These are phyloP conservation scores for Dipodomys spectabilis DNA, from an alignment of 2,113 vertebrate species.

Conservation along the genomic window DNA sequence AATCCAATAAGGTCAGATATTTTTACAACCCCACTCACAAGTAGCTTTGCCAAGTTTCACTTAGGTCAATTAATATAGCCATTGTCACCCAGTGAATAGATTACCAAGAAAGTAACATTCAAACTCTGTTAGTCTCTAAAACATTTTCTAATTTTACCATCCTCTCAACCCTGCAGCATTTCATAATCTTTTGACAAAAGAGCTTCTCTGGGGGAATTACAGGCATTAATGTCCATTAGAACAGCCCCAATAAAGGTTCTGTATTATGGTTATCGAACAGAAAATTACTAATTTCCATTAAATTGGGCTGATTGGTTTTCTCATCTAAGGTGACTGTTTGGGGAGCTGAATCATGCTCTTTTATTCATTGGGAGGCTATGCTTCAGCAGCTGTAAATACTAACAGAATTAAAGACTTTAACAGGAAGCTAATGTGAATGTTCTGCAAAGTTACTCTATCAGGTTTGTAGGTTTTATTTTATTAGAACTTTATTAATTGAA, in stretches of 20 bases:
- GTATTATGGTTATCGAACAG: constrained; percentile 60
- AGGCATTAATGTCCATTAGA: constrained; percentile 55
- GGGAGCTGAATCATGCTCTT: constrained; percentile 70
- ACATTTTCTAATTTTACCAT: constrained; percentile 14
- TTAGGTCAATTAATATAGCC: background rate
- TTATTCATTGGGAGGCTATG: constrained; percentile 76
- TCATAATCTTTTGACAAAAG: constrained; percentile 7
- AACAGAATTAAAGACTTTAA: constrained; percentile 80
- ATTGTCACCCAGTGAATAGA: constrained; percentile 1
- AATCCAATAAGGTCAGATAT: constrained; percentile 26
- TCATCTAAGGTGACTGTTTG: constrained; percentile 36
- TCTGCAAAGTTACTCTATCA: constrained; percentile 74
- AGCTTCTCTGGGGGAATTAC: background rate
- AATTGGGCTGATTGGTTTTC: constrained; percentile 64
- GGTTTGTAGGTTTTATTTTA: constrained; percentile 80
- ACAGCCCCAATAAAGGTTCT: constrained; percentile 57
- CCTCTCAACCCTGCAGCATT: background rate
- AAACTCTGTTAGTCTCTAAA: constrained; percentile 11
- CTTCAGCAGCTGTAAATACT: constrained; percentile 76
- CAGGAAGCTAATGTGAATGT: constrained; percentile 70
- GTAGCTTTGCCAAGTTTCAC: constrained; percentile 41
- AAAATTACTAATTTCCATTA: constrained; percentile 61
- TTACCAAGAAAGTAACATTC: constrained; percentile 30
- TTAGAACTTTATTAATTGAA: constrained; percentile 75
- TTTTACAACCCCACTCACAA: constrained; percentile 51